Evolutionary conservation across 2,113 vertebrate genomes (phyloP).

Genomic region (Hypomesus transpacificus): DNA sequence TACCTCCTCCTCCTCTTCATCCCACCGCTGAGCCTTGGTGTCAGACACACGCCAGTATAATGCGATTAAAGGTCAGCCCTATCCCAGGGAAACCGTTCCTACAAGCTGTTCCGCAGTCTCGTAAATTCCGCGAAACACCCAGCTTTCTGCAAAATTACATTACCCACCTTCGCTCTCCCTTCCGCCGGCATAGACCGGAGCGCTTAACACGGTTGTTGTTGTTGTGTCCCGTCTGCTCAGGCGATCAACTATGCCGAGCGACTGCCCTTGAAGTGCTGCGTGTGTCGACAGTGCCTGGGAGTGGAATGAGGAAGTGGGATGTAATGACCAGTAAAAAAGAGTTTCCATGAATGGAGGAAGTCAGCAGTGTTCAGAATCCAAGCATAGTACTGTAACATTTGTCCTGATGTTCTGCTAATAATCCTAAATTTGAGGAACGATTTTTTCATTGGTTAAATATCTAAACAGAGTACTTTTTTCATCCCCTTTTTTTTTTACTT

Average conservation of each 20-base stretch:
- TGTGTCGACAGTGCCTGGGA: neutral
- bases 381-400: too few relatives aligned
- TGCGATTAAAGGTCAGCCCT: conserved; percentile 28
- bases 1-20: too few relatives aligned
- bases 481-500: too few relatives aligned
- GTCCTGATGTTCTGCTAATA: too few relatives aligned
- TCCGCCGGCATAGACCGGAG: neutral
- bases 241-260: conserved; percentile 13
- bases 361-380: too few relatives aligned
- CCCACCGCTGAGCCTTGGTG: conserved; percentile 1
- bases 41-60: conserved; percentile 9
- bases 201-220: conserved; percentile 4
- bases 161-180: neutral
- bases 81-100: conserved; percentile 10
- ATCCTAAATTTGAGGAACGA: too few relatives aligned
- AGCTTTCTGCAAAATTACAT: conserved; percentile 17
- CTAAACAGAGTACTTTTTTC: too few relatives aligned
- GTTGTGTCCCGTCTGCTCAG: conserved; percentile 10
- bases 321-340: too few relatives aligned
- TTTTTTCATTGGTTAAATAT: too few relatives aligned
- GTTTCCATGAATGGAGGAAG: too few relatives aligned
- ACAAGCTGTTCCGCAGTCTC: conserved; percentile 8
- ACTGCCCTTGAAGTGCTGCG: conserved; percentile 19
- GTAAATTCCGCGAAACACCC: conserved; percentile 4
- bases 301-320: too few relatives aligned